Base-by-base conservation (phyloP, 2,888 invertebrate species). In the Arrhopalites spinosus region DNA sequence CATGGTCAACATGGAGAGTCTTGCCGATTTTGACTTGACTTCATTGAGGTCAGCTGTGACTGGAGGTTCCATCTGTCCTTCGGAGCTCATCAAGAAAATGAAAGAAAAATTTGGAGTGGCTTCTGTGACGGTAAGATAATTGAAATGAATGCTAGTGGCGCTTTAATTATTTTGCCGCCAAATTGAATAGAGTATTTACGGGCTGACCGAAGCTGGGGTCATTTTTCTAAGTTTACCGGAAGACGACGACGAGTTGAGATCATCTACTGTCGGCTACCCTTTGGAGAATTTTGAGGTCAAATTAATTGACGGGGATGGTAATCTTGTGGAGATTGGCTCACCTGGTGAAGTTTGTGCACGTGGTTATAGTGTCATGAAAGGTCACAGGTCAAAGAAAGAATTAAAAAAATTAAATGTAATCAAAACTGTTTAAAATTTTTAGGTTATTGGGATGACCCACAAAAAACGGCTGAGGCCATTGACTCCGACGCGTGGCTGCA, bases 311-410 rank as follows among this genome's bases (percentile, higher is more conserved):
- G 86, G 87, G 0, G 85, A 89, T 0, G 91, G 90, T 0, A 84
- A 87, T 0, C 86, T 89, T n/a, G 92, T 94, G 0, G 91, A 92
- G 0, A 87, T 90, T 69, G 93, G 92, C 0, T 86, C 86, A n/a
- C 86, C 90, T 0, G 96, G 96, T 0, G 94, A 96, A 85, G 86
- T 95, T 64, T 89, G 90, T 84, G 87, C 90, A 0, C 87, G 93
- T 30, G 93, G 94, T 0, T 94, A 93, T 85, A 86, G 85, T 77
- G 90, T 87, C n/a, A 95, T 96, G 93, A n/a, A n/a, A n/a, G n/a
- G n/a, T n/a, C n/a, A n/a, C n/a, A n/a, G n/a, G n/a, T n/a, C n/a
- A n/a, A n/a, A n/a, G n/a, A n/a, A n/a, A n/a, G n/a, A n/a, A n/a
- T n/a, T n/a, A n/a, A n/a, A n/a, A n/a, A n/a, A n/a, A n/a, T n/a